Base-by-base conservation (phyloP, 2,888 invertebrate genomes). In the Meandrusa payeni region DNA sequence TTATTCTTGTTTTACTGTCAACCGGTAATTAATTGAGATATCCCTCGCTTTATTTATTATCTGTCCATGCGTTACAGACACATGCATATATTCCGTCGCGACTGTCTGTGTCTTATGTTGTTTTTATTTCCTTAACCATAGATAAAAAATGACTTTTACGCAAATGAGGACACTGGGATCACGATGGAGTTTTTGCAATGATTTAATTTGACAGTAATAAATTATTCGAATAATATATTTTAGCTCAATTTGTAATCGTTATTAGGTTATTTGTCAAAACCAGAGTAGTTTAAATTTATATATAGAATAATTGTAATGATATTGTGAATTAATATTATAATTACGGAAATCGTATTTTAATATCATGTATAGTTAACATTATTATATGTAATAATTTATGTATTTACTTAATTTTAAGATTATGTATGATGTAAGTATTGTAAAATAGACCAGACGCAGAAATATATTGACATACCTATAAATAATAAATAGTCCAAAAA, bases 71-170 rank as follows among this genome's bases (percentile, higher is more conserved):
- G 24, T 28, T 50, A 32, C 40, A 42, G 22, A 43, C 48, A 48
- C 41, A 46, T 47, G 51, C 49, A 51, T 48, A 24, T 50, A 55
- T 23, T 38, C 24, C 50, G 39, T 38, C 49, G 47, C 41, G 40
- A 40, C 43, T 47, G 29, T 38, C 47, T 54, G 41, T 47, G 29
- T 38, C 47, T 54, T 53, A 55, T 51, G 46, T 55, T 52, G 42
- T 54, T 50, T 47, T 54, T n/a, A n/a, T 51, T 48, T 45, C 52
- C 46, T 61, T 61, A 58, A 48, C 55, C 48, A 15, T 55, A 58
- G 54, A 69, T 59, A 76, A 76, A 76, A 74, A 76, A 72, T 65
- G 69, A 73, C 75, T 69, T 76, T 72, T 57, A 59, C 55, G 45
- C 51, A 51, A 57, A 55, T 59, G 62, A 72, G 74, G 73, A 69